phyloP scores from a whole-genome alignment of 2,888 invertebrate species.

The Limnephilus rhombicus region DNA sequence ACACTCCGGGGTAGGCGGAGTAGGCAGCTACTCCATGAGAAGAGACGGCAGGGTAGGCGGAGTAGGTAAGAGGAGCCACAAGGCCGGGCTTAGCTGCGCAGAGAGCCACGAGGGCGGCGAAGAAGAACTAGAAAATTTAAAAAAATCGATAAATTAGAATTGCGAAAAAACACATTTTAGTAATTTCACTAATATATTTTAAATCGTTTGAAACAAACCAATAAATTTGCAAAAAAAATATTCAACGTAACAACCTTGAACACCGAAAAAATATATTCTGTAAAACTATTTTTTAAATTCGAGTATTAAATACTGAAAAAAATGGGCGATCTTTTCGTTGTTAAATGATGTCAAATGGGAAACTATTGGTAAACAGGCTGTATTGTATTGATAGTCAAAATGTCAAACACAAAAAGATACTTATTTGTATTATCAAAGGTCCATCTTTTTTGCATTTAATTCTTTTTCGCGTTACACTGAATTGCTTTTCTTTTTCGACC shows the following conservation, averaged over 20 bases:
- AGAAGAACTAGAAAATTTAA: slow-evolving; percentile 70
- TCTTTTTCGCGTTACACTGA: background rate
- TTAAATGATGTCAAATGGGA: too few relatives aligned
- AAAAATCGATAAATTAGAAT: background rate
- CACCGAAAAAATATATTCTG: background rate
- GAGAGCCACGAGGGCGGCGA: slow-evolving; percentile 71
- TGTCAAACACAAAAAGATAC: too few relatives aligned
- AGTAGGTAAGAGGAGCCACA: slow-evolving; percentile 65
- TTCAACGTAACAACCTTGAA: background rate
- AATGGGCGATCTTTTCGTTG: background rate
- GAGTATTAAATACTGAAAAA: background rate
- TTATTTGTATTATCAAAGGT: too few relatives aligned
- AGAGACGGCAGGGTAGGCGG: slow-evolving; percentile 54
- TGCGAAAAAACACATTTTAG: background rate
- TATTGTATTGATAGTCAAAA: too few relatives aligned
- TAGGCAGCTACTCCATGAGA: slow-evolving; percentile 25
- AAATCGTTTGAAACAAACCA: background rate
- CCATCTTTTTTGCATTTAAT: background rate
- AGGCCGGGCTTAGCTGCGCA: slow-evolving; percentile 71
- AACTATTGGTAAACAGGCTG: too few relatives aligned
- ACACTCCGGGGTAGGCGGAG: slow-evolving; percentile 47
- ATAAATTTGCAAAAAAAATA: background rate
- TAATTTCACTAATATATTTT: background rate
- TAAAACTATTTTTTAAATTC: background rate
- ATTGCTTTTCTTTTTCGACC: background rate